These are phyloP conservation scores for Bubo blakistoni DNA, from an alignment of 2,113 vertebrate species.

Conservation along the genomic window DNA sequence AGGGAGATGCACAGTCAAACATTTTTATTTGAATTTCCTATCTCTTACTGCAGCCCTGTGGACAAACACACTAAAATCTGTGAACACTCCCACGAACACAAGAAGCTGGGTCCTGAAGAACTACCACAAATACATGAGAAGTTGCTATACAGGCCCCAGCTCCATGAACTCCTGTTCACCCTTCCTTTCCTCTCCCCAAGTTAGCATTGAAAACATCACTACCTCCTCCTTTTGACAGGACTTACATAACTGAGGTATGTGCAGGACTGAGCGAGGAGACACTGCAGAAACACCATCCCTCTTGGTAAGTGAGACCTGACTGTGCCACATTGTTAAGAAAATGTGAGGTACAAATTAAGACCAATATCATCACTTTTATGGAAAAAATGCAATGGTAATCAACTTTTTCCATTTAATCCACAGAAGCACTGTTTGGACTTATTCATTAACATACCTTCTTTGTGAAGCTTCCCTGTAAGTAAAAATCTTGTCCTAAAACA, in stretches of 20 bases:
- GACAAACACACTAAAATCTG: neutral
- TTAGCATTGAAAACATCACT: neutral
- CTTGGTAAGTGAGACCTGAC: neutral
- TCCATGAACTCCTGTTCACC: neutral
- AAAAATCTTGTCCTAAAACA: neutral
- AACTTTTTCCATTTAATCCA: neutral
- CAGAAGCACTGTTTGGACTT: neutral
- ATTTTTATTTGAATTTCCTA: neutral
- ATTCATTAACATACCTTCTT: neutral
- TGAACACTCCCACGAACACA: neutral
- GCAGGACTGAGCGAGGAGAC: neutral
- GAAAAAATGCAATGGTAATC: neutral
- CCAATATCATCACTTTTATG: neutral
- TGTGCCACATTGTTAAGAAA: rapidly evolving
- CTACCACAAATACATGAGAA: neutral
- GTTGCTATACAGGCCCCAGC: neutral
- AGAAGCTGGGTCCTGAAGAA: neutral
- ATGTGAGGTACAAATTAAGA: neutral
- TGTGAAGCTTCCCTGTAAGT: neutral
- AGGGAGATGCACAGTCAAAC: neutral
- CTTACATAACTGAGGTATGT: neutral
- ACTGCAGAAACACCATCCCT: neutral
- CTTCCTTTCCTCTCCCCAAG: neutral
- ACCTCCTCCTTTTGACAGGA: neutral
- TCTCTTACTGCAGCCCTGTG: neutral